Percentiles rank a stretch among this genome's conserved stretches.
Conservation (phyloP, 2,113 vertebrate species). For the Thalassarche chlororhynchos region DNA sequence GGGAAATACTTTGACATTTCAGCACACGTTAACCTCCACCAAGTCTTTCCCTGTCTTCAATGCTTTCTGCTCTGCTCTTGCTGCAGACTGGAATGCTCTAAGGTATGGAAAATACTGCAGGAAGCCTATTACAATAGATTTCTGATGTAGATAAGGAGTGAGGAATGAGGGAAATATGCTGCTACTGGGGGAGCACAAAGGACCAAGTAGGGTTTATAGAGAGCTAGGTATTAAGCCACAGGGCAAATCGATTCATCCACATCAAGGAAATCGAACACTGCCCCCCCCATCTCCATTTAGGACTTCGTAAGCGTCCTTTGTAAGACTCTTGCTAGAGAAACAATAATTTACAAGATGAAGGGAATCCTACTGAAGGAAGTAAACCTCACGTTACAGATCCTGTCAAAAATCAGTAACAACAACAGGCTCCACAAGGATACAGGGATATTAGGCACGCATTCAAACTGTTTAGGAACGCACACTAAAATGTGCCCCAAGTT, state of each 20-base stretch:
- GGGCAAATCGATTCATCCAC: background rate
- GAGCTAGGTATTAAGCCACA: background rate
- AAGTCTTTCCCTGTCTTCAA: background rate
- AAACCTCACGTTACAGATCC: background rate
- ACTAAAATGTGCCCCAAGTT: fast-evolving
- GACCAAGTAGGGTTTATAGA: background rate
- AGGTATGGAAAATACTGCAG: background rate
- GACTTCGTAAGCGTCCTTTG: background rate
- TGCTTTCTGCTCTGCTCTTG: background rate
- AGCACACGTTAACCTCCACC: background rate
- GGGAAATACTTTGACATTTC: background rate
- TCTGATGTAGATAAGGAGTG: background rate
- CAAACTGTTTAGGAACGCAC: background rate
- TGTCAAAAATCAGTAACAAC: background rate
- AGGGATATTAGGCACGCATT: background rate
- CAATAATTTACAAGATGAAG: background rate
- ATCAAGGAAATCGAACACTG: background rate
- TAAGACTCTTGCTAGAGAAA: background rate
- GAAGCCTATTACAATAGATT: background rate
- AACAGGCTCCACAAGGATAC: background rate
- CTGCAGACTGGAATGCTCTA: background rate
- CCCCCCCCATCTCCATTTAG: background rate
- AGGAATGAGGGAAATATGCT: background rate
- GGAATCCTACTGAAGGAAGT: background rate
- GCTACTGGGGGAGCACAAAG: background rate